Evolutionary conservation across 2,888 invertebrate species (phyloP).

Genomic region (Dryadula phaetusa): DNA sequence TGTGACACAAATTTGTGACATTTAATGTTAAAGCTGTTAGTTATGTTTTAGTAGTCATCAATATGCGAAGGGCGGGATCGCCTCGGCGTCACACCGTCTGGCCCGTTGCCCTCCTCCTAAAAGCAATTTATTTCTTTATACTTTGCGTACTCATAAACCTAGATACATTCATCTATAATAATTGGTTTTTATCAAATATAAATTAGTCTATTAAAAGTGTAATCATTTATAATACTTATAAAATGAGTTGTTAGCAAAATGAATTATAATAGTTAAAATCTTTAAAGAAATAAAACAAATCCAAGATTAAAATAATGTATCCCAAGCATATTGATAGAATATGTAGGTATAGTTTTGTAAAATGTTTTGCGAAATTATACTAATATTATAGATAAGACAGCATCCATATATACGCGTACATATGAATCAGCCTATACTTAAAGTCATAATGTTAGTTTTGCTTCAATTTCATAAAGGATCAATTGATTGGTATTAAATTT

Average conservation of each 20-base stretch:
- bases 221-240: too few relatives aligned
- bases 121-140: constrained; percentile 52
- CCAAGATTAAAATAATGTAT: too few relatives aligned
- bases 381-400: too few relatives aligned
- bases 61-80: constrained; percentile 58
- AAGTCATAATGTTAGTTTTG: too few relatives aligned
- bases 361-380: too few relatives aligned
- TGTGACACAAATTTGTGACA: not conserved
- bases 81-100: constrained; percentile 70
- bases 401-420: too few relatives aligned
- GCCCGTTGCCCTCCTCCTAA: constrained; percentile 54
- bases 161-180: constrained; percentile 12
- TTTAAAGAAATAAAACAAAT: too few relatives aligned
- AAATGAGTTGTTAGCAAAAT: not conserved
- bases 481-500: too few relatives aligned
- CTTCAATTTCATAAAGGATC: too few relatives aligned
- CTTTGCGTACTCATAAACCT: constrained; percentile 47
- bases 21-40: constrained; percentile 53
- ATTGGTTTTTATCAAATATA: constrained; percentile 8
- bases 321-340: too few relatives aligned
- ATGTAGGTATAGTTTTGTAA: too few relatives aligned
- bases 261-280: not conserved
- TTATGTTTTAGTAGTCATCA: constrained; percentile 64
- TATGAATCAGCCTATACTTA: too few relatives aligned
- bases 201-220: not conserved